Conservation (phyloP, 2,797 vertebrate species). For the Momotus momota region DNA sequence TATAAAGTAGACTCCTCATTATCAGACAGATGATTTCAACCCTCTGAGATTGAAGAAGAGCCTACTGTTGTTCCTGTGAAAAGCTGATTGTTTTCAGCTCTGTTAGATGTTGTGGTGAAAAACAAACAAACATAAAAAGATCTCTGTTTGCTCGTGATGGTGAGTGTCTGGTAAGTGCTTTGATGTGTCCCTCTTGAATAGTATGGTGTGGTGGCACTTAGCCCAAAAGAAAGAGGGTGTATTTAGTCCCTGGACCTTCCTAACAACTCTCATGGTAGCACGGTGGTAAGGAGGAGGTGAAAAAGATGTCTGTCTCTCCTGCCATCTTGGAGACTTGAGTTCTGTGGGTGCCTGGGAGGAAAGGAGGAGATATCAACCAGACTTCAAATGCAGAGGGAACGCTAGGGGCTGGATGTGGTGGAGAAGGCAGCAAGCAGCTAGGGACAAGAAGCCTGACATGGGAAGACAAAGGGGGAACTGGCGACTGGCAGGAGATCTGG, state of each 20-base stretch:
- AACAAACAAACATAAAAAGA: background rate
- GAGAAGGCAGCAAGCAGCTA: slow-evolving; percentile 17
- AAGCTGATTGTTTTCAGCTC: slow-evolving; percentile 29
- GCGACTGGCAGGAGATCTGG: background rate
- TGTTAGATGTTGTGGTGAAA: background rate
- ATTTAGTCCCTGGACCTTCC: background rate
- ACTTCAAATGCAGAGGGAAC: background rate
- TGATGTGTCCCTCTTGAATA: background rate
- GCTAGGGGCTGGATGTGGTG: background rate
- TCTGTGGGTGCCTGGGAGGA: background rate
- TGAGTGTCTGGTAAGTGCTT: background rate
- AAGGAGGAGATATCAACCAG: background rate
- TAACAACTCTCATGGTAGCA: background rate
- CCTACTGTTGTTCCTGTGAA: slow-evolving; percentile 28
- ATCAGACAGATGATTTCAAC: background rate
- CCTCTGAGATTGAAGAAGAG: background rate
- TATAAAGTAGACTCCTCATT: background rate
- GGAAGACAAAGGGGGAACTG: background rate
- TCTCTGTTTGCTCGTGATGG: background rate
- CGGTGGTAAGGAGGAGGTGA: background rate
- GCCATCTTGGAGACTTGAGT: background rate
- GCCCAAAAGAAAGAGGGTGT: background rate
- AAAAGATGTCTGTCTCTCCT: background rate
- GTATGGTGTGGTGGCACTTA: background rate
- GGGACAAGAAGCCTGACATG: background rate